Evolutionary conservation across 2,113 vertebrate genomes (phyloP), one percentile per base, ranked within the genome.

Genomic region (Syngnathoides biaculeatus): DNA sequence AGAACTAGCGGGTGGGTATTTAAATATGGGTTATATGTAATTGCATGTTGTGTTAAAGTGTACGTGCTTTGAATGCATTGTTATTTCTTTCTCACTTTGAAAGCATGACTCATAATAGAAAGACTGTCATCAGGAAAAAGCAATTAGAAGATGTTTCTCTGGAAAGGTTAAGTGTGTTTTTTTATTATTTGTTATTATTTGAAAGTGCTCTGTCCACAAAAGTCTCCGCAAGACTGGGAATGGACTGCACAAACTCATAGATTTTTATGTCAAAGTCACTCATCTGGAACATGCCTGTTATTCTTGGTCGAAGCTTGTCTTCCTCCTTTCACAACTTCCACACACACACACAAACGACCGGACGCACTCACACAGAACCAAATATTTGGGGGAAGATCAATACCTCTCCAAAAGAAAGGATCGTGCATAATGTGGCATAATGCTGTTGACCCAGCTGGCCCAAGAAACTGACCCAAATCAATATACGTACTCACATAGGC

Each of bases 391-490:
- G 75, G 66, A 59, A 61, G 73, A 88, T 88, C 85, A 85, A 88
- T 88, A 85, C 50, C 30, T 69, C 2, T 17, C 50, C 73, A 72
- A 83, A 79, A 83, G 52, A 75, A 84, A 84, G 80, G 52, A 71
- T 24, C 53, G 30, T 43, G 60, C 60, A 62, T 42, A 61, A 61
- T 42, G 43, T 50, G 24, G 82, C 71, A 81, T 81, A 81, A 84
- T 84, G 65, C 42, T 80, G 82, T 85, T 89, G 82, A 87, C 75
- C 83, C 83, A 84, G 84, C 85, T 84, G 86, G 69, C 67, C 80
- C 56, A 35, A 72, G 72, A 67, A 64, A 76, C 52, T 78, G 71
- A 83, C 68, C 86, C 53, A 1, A 15, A 69, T 69, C 69, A 77
- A 47, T 83, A 63, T 42, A 26, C 56, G 67, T 26, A 58, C 15